phyloP scores from a whole-genome alignment of 2,113 vertebrate species.

The Ondatra zibethicus region DNA sequence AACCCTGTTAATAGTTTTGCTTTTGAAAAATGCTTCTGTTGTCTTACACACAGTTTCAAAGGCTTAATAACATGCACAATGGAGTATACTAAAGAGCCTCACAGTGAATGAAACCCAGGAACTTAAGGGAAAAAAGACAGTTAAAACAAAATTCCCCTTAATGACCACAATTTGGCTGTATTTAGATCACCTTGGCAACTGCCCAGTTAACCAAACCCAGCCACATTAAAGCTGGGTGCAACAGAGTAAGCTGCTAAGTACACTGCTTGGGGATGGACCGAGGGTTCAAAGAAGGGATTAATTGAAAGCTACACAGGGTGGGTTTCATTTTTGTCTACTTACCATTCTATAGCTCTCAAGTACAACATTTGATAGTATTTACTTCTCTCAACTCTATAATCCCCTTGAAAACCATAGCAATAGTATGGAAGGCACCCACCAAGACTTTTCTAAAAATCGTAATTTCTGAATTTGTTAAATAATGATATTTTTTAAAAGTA shows the following conservation, averaged over 20 bases:
- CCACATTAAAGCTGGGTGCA: slow-evolving; percentile 14
- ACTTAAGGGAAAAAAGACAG: slow-evolving; percentile 56
- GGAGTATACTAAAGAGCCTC: slow-evolving; percentile 53
- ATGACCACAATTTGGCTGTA: slow-evolving; percentile 63
- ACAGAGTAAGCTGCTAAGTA: slow-evolving; percentile 1
- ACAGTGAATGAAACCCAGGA: slow-evolving; percentile 47
- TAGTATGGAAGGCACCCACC: not conserved
- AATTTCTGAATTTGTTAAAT: slow-evolving; percentile 1
- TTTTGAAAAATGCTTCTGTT: slow-evolving; percentile 58
- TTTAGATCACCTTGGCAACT: slow-evolving; percentile 43
- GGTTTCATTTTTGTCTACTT: not conserved
- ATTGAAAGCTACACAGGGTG: not conserved
- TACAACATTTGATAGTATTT: not conserved
- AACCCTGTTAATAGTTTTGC: slow-evolving; percentile 50
- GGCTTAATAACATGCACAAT: slow-evolving; percentile 55
- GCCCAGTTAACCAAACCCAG: slow-evolving; percentile 54
- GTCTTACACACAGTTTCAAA: slow-evolving; percentile 23
- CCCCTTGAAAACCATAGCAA: not conserved
- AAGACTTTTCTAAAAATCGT: not conserved
- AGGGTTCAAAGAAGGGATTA: slow-evolving; percentile 49
- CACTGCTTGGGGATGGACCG: not conserved
- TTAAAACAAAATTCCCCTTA: slow-evolving; percentile 72
- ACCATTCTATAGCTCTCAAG: not conserved
- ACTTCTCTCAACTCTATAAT: not conserved
- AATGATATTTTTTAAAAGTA: not conserved